Conservation (phyloP, 2,797 vertebrate species). For the Rhinella marina region DNA sequence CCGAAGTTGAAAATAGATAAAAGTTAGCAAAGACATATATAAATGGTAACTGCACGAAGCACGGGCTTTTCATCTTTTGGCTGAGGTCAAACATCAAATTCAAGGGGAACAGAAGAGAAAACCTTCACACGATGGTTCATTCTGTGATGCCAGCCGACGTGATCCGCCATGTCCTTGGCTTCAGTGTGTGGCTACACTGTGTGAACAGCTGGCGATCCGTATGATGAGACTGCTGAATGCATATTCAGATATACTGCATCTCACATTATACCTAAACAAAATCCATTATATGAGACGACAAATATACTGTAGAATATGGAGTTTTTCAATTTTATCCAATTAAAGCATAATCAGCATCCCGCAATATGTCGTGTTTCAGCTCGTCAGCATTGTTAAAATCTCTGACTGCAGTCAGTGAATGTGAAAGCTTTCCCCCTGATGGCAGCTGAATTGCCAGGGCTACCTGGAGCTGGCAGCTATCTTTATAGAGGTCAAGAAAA, state of each 20-base stretch:
- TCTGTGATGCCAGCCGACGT: neutral
- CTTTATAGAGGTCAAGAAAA: no score
- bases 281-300: neutral
- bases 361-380: no score
- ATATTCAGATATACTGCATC: no score
- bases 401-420: no score
- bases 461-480: no score
- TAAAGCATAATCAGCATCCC: no score
- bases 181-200: neutral
- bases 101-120: constrained; percentile 5
- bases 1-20: constrained; percentile 32
- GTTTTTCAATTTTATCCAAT: no score
- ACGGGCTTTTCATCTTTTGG: constrained; percentile 20
- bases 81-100: constrained; percentile 31
- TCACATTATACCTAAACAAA: no score
- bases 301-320: no score
- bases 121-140: constrained; percentile 11
- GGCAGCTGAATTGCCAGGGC: no score
- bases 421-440: no score
- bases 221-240: neutral
- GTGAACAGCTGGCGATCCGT: neutral
- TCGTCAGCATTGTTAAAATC: no score
- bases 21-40: constrained; percentile 4
- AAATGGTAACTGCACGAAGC: constrained; percentile 2
- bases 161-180: neutral